Conservation (phyloP, 2,797 vertebrate genomes). For the Micrastur ruficollis region DNA sequence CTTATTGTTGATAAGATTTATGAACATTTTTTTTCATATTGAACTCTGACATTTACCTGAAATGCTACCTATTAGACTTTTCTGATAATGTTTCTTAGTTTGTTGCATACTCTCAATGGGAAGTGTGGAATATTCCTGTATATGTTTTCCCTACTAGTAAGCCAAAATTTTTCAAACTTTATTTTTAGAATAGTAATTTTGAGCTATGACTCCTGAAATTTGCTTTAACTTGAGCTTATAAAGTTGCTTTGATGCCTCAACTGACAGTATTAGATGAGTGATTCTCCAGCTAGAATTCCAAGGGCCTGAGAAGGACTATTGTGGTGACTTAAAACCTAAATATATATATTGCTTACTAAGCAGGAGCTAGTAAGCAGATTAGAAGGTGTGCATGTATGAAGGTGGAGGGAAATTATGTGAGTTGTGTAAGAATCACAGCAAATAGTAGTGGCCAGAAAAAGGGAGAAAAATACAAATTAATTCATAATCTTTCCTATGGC, state of each 20-base stretch:
- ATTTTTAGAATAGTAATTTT: background rate
- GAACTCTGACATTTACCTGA: background rate
- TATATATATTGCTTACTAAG: background rate
- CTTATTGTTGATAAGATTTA: background rate
- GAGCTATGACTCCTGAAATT: conserved; percentile 6
- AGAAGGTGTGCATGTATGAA: background rate
- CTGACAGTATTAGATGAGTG: background rate
- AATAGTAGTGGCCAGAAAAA: background rate
- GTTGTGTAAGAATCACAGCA: background rate
- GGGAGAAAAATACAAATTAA: background rate
- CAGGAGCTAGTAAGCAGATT: background rate
- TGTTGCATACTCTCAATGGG: background rate
- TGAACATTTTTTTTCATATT: background rate
- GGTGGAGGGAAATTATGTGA: accelerated
- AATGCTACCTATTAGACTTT: background rate
- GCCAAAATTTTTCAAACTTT: background rate
- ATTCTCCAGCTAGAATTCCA: background rate
- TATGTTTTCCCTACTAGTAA: background rate
- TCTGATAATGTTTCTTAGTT: background rate
- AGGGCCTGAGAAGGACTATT: background rate
- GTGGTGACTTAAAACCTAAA: background rate
- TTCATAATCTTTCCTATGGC: background rate
- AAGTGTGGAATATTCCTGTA: background rate
- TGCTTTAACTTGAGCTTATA: background rate
- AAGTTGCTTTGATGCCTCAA: background rate